These are phyloP conservation scores for Ips typographus DNA, from an alignment of 1,140 invertebrate genomes.

Conservation along the genomic window DNA sequence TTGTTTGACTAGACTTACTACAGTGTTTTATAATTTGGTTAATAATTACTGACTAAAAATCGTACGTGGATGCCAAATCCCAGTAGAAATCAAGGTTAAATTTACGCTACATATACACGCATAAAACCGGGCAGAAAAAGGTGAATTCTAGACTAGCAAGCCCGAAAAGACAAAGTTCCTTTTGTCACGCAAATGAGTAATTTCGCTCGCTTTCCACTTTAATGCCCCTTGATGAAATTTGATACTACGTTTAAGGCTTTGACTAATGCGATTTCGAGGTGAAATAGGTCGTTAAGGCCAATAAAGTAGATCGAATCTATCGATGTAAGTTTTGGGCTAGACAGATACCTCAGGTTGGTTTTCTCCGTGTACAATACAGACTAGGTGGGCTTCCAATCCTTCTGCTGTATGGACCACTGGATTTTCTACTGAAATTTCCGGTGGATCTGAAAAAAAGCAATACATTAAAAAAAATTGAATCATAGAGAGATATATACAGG, in stretches of 20 bases:
- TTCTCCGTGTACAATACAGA: conserved; percentile 68
- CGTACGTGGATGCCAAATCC: no score
- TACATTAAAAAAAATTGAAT: no score
- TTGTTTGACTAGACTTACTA: no score
- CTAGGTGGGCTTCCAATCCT: conserved; percentile 65
- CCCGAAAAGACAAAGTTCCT: conserved; percentile 13
- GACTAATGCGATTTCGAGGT: conserved; percentile 1
- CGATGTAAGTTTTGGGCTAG: no score
- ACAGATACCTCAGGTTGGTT: conserved; percentile 61
- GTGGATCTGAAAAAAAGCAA: conserved; percentile 50
- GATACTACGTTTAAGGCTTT: conserved; percentile 9
- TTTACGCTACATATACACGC: no score
- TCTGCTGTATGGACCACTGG: conserved; percentile 66
- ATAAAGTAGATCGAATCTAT: not conserved
- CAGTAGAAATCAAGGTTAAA: no score
- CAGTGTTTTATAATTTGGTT: no score
- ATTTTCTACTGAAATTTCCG: conserved; percentile 66
- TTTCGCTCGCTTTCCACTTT: conserved; percentile 6
- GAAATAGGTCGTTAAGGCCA: conserved; percentile 3
- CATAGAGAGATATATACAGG: not conserved
- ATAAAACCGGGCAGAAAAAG: not conserved
- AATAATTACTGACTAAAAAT: no score
- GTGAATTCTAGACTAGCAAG: not conserved
- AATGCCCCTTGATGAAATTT: conserved; percentile 10
- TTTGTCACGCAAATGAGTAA: conserved; percentile 12